phyloP scores from a whole-genome alignment of 2,797 vertebrate genomes.

The Halcyon badia region DNA sequence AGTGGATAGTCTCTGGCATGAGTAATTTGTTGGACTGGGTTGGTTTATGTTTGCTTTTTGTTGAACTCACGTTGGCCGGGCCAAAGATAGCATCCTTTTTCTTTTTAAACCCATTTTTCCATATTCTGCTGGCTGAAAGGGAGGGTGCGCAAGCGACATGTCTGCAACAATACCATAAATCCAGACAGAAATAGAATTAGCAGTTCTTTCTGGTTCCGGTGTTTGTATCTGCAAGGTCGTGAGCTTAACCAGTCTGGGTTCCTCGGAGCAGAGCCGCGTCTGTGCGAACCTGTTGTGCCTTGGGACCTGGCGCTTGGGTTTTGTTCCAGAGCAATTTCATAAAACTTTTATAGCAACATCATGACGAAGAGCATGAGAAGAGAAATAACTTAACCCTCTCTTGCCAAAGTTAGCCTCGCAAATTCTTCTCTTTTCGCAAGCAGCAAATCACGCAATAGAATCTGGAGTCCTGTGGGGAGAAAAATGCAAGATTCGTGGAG shows the following conservation, averaged over 20 bases:
- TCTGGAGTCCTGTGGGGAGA: background rate
- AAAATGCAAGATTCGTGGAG: background rate
- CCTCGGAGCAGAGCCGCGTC: background rate
- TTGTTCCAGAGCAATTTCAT: slow-evolving; percentile 35
- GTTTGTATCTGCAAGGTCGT: background rate
- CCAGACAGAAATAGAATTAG: slow-evolving; percentile 53
- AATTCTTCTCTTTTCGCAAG: background rate
- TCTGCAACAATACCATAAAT: slow-evolving; percentile 44
- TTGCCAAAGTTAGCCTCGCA: background rate
- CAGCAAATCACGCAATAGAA: background rate
- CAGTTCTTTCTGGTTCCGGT: slow-evolving; percentile 24
- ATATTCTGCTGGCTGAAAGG: slow-evolving; percentile 23
- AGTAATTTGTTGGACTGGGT: slow-evolving; percentile 38
- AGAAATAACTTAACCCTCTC: slow-evolving; percentile 30
- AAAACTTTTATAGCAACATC: slow-evolving; percentile 42
- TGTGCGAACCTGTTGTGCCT: slow-evolving; percentile 17
- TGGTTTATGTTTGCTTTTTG: slow-evolving; percentile 38
- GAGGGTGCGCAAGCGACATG: background rate
- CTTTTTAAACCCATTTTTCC: slow-evolving; percentile 54
- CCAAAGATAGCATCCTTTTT: slow-evolving; percentile 61
- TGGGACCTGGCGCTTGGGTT: background rate
- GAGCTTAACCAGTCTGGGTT: slow-evolving; percentile 2
- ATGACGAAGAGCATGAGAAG: slow-evolving; percentile 15
- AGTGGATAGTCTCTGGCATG: slow-evolving; percentile 34
- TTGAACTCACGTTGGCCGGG: background rate